Evolutionary conservation across 2,113 vertebrate genomes (phyloP).

Genomic region (Himantopus leucocephalus): DNA sequence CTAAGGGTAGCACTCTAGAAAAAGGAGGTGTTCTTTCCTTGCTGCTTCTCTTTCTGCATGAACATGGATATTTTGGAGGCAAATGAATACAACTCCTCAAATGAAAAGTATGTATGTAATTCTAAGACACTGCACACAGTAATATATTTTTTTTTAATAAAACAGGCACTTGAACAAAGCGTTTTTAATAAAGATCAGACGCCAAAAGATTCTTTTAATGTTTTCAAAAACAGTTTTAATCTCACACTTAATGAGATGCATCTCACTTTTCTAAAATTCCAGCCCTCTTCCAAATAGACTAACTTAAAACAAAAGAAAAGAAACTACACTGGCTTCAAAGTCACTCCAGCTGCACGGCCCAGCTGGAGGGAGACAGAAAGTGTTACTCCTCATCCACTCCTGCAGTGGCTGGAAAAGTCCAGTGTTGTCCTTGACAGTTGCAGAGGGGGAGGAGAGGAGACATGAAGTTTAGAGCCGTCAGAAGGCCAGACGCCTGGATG

Average conservation of each 20-base stretch:
- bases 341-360: constrained; percentile 1
- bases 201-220: neutral
- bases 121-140: neutral
- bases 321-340: constrained; percentile 24
- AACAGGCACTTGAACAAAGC: neutral
- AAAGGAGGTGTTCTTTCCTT: neutral
- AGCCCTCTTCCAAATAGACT: neutral
- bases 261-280: neutral
- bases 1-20: neutral
- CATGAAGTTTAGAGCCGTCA: neutral
- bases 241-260: neutral
- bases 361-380: neutral
- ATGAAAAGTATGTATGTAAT: neutral
- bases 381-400: neutral
- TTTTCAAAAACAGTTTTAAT: constrained; percentile 9
- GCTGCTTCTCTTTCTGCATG: neutral
- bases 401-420: neutral
- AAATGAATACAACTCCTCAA: neutral
- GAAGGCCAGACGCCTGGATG: neutral
- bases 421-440: neutral
- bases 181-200: constrained; percentile 15
- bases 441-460: neutral
- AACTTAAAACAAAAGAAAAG: neutral
- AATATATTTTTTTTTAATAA: neutral
- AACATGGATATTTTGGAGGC: neutral